These are phyloP conservation scores for Allygus modestus DNA, from an alignment of 2,888 invertebrate genomes.

Conservation along the genomic window DNA sequence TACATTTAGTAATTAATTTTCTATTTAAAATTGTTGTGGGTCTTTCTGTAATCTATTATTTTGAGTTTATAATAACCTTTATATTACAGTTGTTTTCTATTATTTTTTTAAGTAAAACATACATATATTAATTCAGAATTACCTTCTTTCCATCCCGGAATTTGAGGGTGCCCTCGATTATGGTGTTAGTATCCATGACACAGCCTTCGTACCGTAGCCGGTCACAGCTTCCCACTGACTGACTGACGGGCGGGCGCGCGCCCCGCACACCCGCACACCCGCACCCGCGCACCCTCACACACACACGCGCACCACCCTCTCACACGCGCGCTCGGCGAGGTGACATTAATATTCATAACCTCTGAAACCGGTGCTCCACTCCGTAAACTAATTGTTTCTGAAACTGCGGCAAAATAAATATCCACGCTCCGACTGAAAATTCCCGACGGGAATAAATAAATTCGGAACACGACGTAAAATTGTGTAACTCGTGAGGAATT, in stretches of 20 bases:
- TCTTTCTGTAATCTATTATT: too few species aligned
- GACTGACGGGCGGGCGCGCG: neutral
- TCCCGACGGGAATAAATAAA: slow-evolving; percentile 32
- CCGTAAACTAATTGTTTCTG: slow-evolving; percentile 56
- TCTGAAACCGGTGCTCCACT: slow-evolving; percentile 40
- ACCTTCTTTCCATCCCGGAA: slow-evolving; percentile 95
- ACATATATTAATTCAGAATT: too few species aligned
- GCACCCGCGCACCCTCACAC: slow-evolving; percentile 9
- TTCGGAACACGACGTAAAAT: neutral
- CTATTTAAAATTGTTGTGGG: too few species aligned
- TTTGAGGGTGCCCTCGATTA: slow-evolving; percentile 93
- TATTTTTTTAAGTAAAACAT: too few species aligned
- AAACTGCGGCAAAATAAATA: slow-evolving; percentile 47
- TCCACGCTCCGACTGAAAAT: neutral
- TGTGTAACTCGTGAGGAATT: neutral
- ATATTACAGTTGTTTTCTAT: too few species aligned
- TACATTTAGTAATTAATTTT: too few species aligned
- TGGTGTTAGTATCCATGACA: slow-evolving; percentile 86
- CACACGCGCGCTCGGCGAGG: neutral
- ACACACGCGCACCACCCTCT: neutral
- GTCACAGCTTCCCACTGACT: slow-evolving; percentile 7
- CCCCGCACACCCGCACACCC: neutral
- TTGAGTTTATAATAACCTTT: too few species aligned
- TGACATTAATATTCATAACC: slow-evolving; percentile 52
- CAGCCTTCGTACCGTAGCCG: neutral